Conservation (phyloP, 2,888 invertebrate species). For the Xanthia togata region DNA sequence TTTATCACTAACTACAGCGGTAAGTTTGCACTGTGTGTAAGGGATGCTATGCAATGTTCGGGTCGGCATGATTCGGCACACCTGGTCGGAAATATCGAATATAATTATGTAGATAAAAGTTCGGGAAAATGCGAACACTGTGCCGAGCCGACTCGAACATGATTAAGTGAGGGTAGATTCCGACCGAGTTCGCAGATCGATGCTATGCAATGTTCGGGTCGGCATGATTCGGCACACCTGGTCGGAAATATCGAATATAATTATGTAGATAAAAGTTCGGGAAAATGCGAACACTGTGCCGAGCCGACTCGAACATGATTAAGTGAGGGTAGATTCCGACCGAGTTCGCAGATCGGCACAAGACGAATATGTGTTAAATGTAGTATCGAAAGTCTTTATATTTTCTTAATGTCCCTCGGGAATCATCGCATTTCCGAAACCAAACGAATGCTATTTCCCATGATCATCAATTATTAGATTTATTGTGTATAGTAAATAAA, state of each 20-base stretch:
- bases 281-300: not conserved
- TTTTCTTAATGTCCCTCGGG: too few relatives aligned
- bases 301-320: not conserved
- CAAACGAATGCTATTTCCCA: too few relatives aligned
- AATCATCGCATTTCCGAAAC: too few relatives aligned
- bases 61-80: not conserved
- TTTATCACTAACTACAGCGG: constrained; percentile 81
- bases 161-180: not conserved
- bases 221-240: not conserved
- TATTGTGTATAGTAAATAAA: too few relatives aligned
- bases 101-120: not conserved
- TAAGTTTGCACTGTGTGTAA: constrained; percentile 61
- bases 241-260: not conserved
- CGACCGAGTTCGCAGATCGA: not conserved
- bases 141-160: not conserved
- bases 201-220: too few relatives aligned
- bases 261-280: not conserved
- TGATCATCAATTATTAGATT: too few relatives aligned
- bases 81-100: not conserved
- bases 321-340: not conserved
- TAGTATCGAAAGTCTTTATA: too few relatives aligned
- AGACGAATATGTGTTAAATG: not conserved
- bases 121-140: not conserved
- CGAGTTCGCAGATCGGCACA: not conserved
- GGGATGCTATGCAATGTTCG: not conserved